Base-by-base conservation (phyloP, 1,140 invertebrate genomes). In the Sminthurinus signatus region DNA sequence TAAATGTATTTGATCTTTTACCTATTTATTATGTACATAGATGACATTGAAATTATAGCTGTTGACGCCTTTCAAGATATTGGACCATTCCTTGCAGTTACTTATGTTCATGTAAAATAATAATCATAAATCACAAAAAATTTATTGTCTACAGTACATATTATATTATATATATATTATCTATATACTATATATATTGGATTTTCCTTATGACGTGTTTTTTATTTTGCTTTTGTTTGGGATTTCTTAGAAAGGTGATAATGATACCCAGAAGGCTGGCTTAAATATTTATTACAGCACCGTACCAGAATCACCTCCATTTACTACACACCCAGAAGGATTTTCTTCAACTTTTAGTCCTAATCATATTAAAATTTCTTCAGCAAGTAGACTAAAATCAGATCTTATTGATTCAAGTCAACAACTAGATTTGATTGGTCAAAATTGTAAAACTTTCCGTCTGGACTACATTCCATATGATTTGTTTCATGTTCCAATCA, bases 31-130 rank as follows among this genome's bases (percentile, higher is more conserved):
- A 44, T 36, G 55, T 43, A 23, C 36, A 1, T 51, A 68, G 69
- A 36, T 58, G 67, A 68, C 1, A 43, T 56, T 21, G 69, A 71
- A 39, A 62, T 68, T 2, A 64, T 71, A 29, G 27, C 65, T 0
- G 31, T 71, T 2, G 65, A 68, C 39, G 69, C 69, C 29, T 71
- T 43, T 44, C 39, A 62, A 23, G 65, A 71, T 32, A n/a, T 48
- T 19, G 62, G 28, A 52, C 65, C 65, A 1, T 54, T 71, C 36
- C 28, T 71, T 25, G 69, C 62, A 8, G 60, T 68, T 1, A 60
- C 65, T 19, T 71, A 50, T 55, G 46, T 64, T 21, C 54, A 67
- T 27, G 68, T 70, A 44, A 57, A 36, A 52, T 31, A 25, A 51
- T 15, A 14, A 25, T 21, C 2, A 5, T 51, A 36, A 21, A 50